These are phyloP conservation scores for Amaurobius ferox DNA, from an alignment of 2,888 invertebrate species.

Conservation along the genomic window DNA sequence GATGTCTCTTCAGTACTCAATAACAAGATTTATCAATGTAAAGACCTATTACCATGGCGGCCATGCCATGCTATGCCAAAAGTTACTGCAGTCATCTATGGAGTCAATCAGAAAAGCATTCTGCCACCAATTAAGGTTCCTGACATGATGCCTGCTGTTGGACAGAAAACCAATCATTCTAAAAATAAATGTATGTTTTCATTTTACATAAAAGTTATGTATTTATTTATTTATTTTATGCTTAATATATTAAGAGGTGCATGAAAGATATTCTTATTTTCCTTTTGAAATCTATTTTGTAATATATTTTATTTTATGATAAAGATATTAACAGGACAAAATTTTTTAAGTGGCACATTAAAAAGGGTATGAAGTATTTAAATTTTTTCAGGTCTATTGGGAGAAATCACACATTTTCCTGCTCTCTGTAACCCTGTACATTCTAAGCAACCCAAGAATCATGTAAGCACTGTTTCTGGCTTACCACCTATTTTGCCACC, in stretches of 20 bases:
- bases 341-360: too few species aligned
- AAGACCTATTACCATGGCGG: neutral
- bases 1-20: too few species aligned
- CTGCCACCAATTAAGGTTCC: conserved; percentile 7
- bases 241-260: neutral
- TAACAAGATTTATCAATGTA: neutral
- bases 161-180: neutral
- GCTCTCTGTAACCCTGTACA: conserved; percentile 22
- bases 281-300: too few species aligned
- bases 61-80: neutral
- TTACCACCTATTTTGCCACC: conserved; percentile 43
- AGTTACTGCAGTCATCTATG: neutral
- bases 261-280: neutral
- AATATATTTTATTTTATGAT: too few species aligned
- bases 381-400: conserved; percentile 28
- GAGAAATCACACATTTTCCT: conserved; percentile 61
- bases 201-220: neutral
- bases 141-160: neutral
- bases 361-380: too few species aligned
- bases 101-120: conserved; percentile 10
- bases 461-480: conserved; percentile 24
- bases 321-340: too few species aligned
- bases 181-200: conserved; percentile 32
- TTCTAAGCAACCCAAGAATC: conserved; percentile 3
- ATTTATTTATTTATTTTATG: neutral